Evolutionary conservation across 2,888 invertebrate species (phyloP), one percentile per base, ranked within the genome.

Genomic region (Chrysolina haemoptera): DNA sequence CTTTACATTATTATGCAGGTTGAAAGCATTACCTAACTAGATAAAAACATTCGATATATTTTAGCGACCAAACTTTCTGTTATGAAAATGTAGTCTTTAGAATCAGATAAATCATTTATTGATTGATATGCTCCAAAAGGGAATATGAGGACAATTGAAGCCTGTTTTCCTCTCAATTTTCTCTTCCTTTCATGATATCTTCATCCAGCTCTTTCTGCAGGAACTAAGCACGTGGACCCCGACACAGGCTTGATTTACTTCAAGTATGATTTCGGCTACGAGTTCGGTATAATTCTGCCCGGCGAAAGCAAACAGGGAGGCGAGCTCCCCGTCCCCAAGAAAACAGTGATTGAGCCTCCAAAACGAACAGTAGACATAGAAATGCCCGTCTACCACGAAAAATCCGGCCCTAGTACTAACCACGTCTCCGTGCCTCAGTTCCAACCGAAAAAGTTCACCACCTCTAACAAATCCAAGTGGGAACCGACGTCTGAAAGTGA

Each of bases 231-330:
- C 87, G 91, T 93, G 85, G 94, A 94, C 86, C 93, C 93, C 79
- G 92, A 93, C 83, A 93, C 93, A 65, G 94, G 94, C 80, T 89
- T 94, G 75, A 93, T 94, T 84, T 94, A 94, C 89, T 94, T 94
- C 90, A 94, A 94, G 89, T 94, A 94, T 86, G 94, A 94, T 89
- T 94, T 94, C 84, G 94, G 94, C 81, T 94, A 94, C 87, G 94
- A 94, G 86, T 94, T 94, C 85, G 94, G 94, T 76, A 91, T 94
- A 78, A 90, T 94, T 63, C 89, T 93, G 66, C 94, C 94, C 55
- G 92, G 92, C 66, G 92, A 92, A 85, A 90, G 92, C 79, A 90
- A 90, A 85, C 89, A 88, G 77, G 76, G 70, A n/a, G 86, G 86
- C 75, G 85, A 87, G 79, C 86, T 88, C 53, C 88, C 88, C 9